Evolutionary conservation across 35 echinoderm and acorn worm species (phyloP), one percentile per base, ranked within the genome.

Genomic region (Heliocidaris tuberculata): DNA sequence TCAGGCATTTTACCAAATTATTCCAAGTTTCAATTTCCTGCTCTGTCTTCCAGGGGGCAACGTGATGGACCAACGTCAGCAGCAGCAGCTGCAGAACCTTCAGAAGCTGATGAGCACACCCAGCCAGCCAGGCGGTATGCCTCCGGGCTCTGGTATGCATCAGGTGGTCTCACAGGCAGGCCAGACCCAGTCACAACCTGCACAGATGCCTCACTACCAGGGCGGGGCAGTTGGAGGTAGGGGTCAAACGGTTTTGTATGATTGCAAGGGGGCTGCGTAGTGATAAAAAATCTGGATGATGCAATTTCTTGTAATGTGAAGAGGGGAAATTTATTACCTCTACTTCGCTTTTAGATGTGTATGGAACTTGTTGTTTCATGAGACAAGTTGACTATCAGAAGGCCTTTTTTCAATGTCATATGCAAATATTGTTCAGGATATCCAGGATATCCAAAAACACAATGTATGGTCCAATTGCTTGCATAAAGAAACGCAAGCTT

Each of bases 51-150:
- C 48, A 93, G 91, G 91, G 15, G 91, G 50, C 50, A 95, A 56
- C 48, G 32, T 48, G 48, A 93, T 93, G n/a, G 91, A 93, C 91
- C 94, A 94, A 32, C 94, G 94, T 42, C 94, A 94, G 48, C 94
- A 94, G 70, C 94, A 94, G 85, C 86, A 32, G 71, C 17, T 71
- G 0, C 94, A 94, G 86, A 85, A 94, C 29, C 94, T 86, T 16
- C 71, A 87, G 94, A 85, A 94, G 31, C 30, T 94, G 6, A 86
- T 94, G 93, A 94, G 24, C n/a, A 42, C 32, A 32, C 65, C 61
- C n/a, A 93, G 91, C 50, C 91, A 93, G 91, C 91, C 91, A 2
- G 48, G 50, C 13, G 29, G 29, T 0, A 59, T 49, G 50, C 6
- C 91, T 59, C 47, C 47, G 5, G 48, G 31, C 13, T 48, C 91